These are phyloP conservation scores for Taphrorychus bicolor DNA, from an alignment of 2,888 invertebrate species.

Conservation along the genomic window DNA sequence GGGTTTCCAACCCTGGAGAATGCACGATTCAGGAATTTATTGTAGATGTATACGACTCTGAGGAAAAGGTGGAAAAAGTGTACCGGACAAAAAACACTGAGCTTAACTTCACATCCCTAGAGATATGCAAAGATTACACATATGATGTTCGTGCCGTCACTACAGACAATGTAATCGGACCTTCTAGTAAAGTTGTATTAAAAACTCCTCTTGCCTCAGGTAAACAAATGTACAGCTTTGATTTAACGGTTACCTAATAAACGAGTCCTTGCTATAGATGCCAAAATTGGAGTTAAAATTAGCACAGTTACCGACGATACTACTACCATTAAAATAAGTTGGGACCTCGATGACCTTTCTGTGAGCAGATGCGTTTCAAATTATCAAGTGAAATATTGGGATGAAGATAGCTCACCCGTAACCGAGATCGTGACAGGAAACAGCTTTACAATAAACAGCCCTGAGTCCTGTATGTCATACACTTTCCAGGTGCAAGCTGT, in stretches of 20 bases:
- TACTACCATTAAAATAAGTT: neutral
- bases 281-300: neutral
- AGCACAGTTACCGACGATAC: neutral
- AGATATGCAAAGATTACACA: neutral
- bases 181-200: neutral
- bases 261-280: neutral
- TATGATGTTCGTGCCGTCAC: neutral
- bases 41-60: neutral
- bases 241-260: neutral
- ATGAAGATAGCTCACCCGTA: neutral
- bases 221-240: neutral
- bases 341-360: neutral
- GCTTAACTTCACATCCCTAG: neutral
- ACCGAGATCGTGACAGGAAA: neutral
- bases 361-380: neutral
- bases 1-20: neutral
- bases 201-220: neutral
- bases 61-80: neutral
- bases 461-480: neutral
- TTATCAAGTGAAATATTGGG: neutral
- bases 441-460: neutral
- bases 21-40: neutral
- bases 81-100: neutral
- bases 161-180: neutral
- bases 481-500: neutral